Evolutionary conservation across 2,888 invertebrate genomes (phyloP), one percentile per base, ranked within the genome.

Genomic region (Calameuta filiformis): DNA sequence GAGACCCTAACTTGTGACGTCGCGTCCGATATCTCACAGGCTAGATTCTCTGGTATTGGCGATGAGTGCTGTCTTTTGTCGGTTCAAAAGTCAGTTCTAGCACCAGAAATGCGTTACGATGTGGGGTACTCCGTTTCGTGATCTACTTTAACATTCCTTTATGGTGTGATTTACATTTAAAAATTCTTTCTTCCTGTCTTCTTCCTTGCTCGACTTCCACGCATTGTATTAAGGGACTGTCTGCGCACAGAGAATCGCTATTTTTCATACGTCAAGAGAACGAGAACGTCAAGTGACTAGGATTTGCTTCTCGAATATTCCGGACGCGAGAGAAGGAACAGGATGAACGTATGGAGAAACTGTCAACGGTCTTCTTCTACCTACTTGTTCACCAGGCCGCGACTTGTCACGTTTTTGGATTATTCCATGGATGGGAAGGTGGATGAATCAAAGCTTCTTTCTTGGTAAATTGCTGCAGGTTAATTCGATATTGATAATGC

Each of bases 1-100:
- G 95, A 95, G 95, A 95, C 95, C 95, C 94, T 94, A 94, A 94
- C 94, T 94, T 95, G 95, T 94, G 94, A 94, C 93, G 94, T 93
- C 92, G 92, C 89, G 90, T 91, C 91, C 91, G 92, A 92, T 93
- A 92, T 93, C 93, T 94, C 94, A 94, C 94, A 94, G 94, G 94
- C 93, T 94, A 94, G 94, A 93, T 93, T 94, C 94, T 94, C 94
- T 94, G 94, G 94, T 94, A 94, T 94, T 94, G 94, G 94, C 93
- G 93, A 92, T 92, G 89, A 92, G 91, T 90, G 90, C 91, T 91
- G 89, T 87, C 90, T 90, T 90, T 95, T 90, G 80, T 75, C 78
- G 73, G 73, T 76, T 56, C 37, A 79, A 68, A 68, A 75, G 71
- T 35, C 78, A 69, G 71, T 75, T 30, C 11, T 37, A 56, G 23